phyloP scores from a whole-genome alignment of 2,113 vertebrate species.

The Hydrochoerus hydrochaeris region DNA sequence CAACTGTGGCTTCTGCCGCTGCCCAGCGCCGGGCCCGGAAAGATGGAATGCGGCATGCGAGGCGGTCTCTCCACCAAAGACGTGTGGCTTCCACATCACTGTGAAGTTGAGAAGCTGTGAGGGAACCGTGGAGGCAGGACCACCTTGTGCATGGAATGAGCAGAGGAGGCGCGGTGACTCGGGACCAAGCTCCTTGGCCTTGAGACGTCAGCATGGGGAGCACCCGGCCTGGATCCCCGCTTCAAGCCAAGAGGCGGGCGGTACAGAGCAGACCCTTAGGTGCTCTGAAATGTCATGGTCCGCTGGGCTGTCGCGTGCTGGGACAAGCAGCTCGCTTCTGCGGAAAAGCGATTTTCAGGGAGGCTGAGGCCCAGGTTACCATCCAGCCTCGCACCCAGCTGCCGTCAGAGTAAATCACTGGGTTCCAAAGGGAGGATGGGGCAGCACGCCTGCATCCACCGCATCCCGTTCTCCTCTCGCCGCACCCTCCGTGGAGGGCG shows the following conservation, averaged over 20 bases:
- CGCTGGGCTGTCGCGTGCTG: not conserved
- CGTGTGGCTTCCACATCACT: not conserved
- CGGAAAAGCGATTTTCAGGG: constrained; percentile 5
- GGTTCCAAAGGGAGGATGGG: not conserved
- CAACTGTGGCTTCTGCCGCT: not conserved
- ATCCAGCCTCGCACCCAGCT: not conserved
- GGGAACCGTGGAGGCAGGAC: not conserved
- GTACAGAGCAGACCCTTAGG: not conserved
- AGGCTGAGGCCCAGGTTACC: not conserved
- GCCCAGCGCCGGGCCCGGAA: not conserved
- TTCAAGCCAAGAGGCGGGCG: not conserved
- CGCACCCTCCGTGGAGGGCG: not conserved
- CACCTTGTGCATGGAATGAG: not conserved
- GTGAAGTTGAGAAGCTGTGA: not conserved
- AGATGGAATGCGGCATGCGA: not conserved
- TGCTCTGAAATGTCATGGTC: not conserved
- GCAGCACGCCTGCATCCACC: not conserved
- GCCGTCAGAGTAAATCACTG: not conserved
- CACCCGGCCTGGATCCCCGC: not conserved
- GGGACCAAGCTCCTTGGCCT: not conserved
- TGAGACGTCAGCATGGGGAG: not conserved
- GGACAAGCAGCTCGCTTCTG: not conserved
- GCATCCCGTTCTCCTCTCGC: not conserved
- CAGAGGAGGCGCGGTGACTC: not conserved
- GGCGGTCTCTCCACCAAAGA: not conserved